Percentiles rank a stretch among this genome's conserved stretches.
Conservation (phyloP, 1,140 invertebrate genomes). For the Dinoponera quadriceps region DNA sequence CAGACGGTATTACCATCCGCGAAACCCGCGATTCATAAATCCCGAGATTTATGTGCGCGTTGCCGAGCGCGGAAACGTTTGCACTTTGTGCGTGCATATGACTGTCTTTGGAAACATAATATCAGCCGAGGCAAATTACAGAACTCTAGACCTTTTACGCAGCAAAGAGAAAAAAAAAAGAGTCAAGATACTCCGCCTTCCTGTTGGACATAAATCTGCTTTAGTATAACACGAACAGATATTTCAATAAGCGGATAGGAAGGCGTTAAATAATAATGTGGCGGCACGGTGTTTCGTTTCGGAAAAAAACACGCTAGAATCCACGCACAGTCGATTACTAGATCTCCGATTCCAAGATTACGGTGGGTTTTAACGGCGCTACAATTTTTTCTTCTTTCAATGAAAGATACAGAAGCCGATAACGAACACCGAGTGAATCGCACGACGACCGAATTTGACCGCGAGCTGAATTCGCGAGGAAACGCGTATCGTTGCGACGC, state of each 20-base stretch:
- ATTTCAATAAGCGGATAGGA: conserved; percentile 11
- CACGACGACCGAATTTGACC: conserved; percentile 5
- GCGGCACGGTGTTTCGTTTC: too few relatives aligned
- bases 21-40: conserved; percentile 72
- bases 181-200: conserved; percentile 40
- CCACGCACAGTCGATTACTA: too few relatives aligned
- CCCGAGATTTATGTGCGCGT: conserved; percentile 65
- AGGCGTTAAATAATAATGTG: too few relatives aligned
- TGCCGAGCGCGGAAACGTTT: conserved; percentile 50
- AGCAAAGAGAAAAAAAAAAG: not conserved
- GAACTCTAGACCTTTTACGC: conserved; percentile 39
- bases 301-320: too few relatives aligned
- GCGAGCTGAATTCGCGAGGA: conserved; percentile 1
- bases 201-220: not conserved
- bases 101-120: conserved; percentile 65
- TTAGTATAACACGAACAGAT: conserved; percentile 1
- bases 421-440: conserved; percentile 8
- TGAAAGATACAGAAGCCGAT: not conserved
- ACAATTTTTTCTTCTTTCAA: too few relatives aligned
- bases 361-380: too few relatives aligned
- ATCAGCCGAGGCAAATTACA: conserved; percentile 55
- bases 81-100: conserved; percentile 37
- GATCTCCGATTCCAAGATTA: too few relatives aligned
- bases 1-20: conserved; percentile 65
- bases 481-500: conserved; percentile 4